Evolutionary conservation across 2,113 vertebrate species (phyloP).

Genomic region (Apodemus sylvaticus): DNA sequence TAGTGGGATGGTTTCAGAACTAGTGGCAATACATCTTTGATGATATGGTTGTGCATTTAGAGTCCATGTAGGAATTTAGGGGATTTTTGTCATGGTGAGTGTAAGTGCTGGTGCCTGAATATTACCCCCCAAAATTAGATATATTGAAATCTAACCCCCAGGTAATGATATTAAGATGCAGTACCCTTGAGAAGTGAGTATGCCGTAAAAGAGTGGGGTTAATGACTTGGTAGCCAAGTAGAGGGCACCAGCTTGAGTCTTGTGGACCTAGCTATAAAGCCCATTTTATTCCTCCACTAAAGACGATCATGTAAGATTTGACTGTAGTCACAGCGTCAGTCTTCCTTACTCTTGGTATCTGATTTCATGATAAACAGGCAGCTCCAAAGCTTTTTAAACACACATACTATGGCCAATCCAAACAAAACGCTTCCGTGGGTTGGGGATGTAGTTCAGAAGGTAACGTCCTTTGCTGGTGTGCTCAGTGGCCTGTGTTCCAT

Average conservation of each 20-base stretch:
- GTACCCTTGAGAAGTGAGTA: neutral
- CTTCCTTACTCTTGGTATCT: neutral
- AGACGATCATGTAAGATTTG: neutral
- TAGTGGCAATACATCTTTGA: constrained; percentile 24
- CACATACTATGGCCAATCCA: neutral
- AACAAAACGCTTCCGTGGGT: neutral
- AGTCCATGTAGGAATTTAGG: constrained; percentile 26
- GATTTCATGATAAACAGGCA: neutral
- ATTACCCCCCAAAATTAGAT: neutral
- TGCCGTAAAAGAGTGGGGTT: neutral
- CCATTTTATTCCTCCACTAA: neutral
- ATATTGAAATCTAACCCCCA: neutral
- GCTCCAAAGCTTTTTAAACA: neutral
- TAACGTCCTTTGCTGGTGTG: neutral
- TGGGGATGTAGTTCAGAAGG: neutral
- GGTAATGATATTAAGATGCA: neutral
- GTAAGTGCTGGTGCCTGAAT: neutral
- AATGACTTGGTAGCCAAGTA: too few species aligned
- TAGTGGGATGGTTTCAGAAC: constrained; percentile 35
- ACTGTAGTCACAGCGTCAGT: neutral
- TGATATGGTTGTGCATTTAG: neutral
- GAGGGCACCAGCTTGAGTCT: neutral
- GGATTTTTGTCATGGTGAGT: constrained; percentile 1
- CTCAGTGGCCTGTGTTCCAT: neutral
- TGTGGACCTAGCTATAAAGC: neutral